Percentiles rank a stretch among this genome's conserved stretches.
These are phyloP conservation scores for Molossus alvarezi DNA, from an alignment of 2,797 vertebrate species.

Conservation along the genomic window DNA sequence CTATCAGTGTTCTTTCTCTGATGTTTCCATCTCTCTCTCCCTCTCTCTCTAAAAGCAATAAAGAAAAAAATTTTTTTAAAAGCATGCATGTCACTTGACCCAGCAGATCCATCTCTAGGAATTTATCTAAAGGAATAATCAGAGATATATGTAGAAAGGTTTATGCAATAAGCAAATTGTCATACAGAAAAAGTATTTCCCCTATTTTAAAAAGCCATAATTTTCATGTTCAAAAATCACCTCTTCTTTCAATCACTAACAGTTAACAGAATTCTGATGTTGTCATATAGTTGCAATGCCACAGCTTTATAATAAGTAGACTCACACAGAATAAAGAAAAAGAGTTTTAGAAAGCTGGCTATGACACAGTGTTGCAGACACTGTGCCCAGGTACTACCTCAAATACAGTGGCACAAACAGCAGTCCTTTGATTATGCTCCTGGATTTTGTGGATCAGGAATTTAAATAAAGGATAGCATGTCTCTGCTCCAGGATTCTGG, in stretches of 20 bases:
- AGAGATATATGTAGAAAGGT: background rate
- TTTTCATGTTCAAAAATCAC: background rate
- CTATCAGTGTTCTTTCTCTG: too few relatives aligned
- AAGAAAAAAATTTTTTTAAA: background rate
- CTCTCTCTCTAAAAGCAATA: too few relatives aligned
- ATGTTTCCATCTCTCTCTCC: too few relatives aligned
- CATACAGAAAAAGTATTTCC: background rate
- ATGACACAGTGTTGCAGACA: background rate
- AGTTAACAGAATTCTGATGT: slow-evolving; percentile 16
- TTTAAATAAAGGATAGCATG: background rate
- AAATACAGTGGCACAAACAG: background rate
- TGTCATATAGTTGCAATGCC: slow-evolving; percentile 12
- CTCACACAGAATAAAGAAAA: slow-evolving; percentile 41
- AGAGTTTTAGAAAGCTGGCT: slow-evolving; percentile 18
- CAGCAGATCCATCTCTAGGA: background rate
- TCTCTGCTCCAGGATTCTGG: background rate
- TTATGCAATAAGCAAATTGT: background rate
- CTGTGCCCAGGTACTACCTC: background rate
- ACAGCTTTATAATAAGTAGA: slow-evolving; percentile 32
- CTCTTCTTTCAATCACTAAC: background rate
- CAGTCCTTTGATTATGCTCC: background rate
- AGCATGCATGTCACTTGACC: background rate
- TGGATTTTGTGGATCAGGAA: background rate
- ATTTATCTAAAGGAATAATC: background rate
- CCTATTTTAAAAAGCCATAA: background rate